Evolutionary conservation across 2,113 vertebrate genomes (phyloP).

Genomic region (Sinocyclocheilus grahami): DNA sequence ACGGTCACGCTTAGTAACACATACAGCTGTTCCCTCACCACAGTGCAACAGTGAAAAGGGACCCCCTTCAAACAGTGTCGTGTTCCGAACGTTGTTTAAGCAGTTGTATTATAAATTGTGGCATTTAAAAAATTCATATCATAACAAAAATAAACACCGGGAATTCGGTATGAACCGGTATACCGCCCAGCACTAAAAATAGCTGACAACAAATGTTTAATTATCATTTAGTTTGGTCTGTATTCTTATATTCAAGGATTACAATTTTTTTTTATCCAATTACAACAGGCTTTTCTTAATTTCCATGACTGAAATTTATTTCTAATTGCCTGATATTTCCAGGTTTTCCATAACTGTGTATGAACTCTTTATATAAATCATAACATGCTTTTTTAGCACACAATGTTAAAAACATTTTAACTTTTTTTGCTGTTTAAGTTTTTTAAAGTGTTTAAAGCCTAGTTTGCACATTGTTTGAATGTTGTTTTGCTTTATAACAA

Average conservation of each 20-base stretch:
- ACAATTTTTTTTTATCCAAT: neutral
- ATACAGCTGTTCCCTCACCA: no score
- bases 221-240: neutral
- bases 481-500: neutral
- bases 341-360: no score
- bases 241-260: neutral
- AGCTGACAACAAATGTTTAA: neutral
- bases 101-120: no score
- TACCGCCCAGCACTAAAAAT: neutral
- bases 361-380: neutral
- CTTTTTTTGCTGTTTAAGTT: neutral
- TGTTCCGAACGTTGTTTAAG: no score
- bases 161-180: no score
- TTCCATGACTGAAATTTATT: neutral
- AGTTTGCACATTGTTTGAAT: neutral
- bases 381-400: neutral
- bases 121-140: no score
- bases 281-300: neutral
- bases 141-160: no score
- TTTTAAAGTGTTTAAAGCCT: neutral
- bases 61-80: no score
- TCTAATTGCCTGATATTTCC: neutral
- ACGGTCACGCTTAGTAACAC: no score
- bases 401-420: neutral
- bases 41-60: no score